A percentile compares a stretch with the other conserved stretches of the same genome.
These are phyloP conservation scores for Seriola aureovittata DNA, from an alignment of 2,113 vertebrate species.

Conservation along the genomic window DNA sequence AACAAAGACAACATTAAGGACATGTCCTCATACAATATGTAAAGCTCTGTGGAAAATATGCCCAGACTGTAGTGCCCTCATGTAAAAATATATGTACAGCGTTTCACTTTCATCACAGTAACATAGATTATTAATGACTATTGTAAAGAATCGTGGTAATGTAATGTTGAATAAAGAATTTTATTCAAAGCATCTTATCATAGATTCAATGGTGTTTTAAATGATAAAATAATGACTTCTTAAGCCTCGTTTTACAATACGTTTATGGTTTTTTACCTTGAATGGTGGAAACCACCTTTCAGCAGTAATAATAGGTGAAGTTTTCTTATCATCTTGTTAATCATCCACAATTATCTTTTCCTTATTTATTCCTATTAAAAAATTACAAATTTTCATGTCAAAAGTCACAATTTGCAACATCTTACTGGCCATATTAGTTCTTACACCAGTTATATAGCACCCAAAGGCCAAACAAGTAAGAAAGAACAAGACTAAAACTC, in stretches of 20 bases:
- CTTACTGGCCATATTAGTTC: not conserved
- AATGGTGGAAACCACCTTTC: not conserved
- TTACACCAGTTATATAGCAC: not conserved
- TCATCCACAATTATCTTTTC: not conserved
- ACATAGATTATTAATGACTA: conserved; percentile 68
- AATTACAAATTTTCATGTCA: not conserved
- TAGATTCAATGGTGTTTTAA: not conserved
- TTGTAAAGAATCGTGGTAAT: conserved; percentile 49
- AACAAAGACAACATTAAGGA: conserved; percentile 53
- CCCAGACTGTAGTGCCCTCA: conserved; percentile 40
- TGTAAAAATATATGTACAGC: conserved; percentile 49
- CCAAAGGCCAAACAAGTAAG: not conserved
- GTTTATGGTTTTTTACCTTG: conserved; percentile 11
- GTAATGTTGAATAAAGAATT: conserved; percentile 35
- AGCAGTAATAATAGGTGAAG: not conserved
- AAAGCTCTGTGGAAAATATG: conserved; percentile 55
- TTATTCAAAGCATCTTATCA: not conserved
- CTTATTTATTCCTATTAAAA: conserved; percentile 1
- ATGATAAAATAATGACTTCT: not conserved
- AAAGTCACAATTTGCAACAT: not conserved
- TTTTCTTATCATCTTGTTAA: not conserved
- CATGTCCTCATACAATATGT: conserved; percentile 71
- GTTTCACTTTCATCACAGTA: conserved; percentile 49
- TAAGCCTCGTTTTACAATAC: conserved; percentile 9
- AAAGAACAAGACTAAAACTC: not conserved